Evolutionary conservation across 2,888 invertebrate genomes (phyloP).

Genomic region (Morpho achilles): DNA sequence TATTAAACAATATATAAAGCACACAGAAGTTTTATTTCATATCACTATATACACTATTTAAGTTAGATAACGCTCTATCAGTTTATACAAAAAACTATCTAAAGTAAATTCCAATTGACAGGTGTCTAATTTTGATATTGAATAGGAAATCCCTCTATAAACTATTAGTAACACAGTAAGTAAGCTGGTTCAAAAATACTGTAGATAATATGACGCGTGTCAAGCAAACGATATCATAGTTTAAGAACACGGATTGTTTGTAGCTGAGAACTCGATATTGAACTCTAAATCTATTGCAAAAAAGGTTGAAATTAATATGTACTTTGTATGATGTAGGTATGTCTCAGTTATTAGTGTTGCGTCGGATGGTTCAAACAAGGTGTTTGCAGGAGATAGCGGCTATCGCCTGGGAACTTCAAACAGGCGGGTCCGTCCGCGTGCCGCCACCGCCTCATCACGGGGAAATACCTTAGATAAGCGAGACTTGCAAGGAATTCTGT

Average conservation of each 20-base stretch:
- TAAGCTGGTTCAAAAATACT: conserved; percentile 68
- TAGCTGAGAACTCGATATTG: not conserved
- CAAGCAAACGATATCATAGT: conserved; percentile 37
- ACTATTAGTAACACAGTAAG: conserved; percentile 42
- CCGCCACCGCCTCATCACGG: conserved; percentile 54
- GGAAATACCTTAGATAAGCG: conserved; percentile 37
- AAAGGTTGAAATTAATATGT: conserved; percentile 22
- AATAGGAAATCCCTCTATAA: too few relatives aligned
- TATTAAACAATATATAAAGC: too few relatives aligned
- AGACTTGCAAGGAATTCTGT: conserved; percentile 3
- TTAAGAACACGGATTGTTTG: conserved; percentile 22
- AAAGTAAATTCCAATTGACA: too few relatives aligned
- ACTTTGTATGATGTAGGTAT: conserved; percentile 14
- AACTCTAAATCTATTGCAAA: conserved; percentile 10
- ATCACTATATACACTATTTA: too few relatives aligned
- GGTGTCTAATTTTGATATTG: too few relatives aligned
- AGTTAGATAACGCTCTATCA: too few relatives aligned
- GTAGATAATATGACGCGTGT: conserved; percentile 68
- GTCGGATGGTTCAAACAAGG: conserved; percentile 72
- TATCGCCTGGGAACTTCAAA: conserved; percentile 78
- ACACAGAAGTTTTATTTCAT: too few relatives aligned
- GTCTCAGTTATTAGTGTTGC: conserved; percentile 34
- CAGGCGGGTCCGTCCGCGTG: conserved; percentile 63
- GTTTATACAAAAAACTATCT: too few relatives aligned
- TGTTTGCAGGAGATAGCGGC: conserved; percentile 74